These are phyloP conservation scores for Pteropus rufus DNA, from an alignment of 2,797 vertebrate species.

Conservation along the genomic window DNA sequence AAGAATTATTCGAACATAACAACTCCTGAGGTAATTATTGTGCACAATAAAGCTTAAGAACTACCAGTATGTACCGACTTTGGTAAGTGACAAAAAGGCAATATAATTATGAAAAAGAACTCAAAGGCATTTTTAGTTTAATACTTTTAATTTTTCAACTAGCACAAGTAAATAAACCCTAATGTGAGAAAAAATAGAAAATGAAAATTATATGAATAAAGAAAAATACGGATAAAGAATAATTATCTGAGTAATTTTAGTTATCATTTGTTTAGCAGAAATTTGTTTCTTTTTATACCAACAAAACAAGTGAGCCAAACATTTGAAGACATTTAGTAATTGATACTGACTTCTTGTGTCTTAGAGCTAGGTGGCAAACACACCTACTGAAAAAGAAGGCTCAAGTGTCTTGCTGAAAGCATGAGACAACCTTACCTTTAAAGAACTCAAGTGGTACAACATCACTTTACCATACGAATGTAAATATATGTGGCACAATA, in stretches of 20 bases:
- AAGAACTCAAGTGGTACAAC: background rate
- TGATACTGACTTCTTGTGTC: background rate
- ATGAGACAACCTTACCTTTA: background rate
- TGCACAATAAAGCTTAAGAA: conserved; percentile 4
- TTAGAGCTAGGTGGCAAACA: background rate
- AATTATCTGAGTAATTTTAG: background rate
- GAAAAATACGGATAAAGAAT: background rate
- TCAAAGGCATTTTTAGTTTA: background rate
- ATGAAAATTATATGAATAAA: background rate
- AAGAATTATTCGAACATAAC: background rate
- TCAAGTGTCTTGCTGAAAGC: background rate
- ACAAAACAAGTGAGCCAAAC: background rate
- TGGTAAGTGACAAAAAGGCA: background rate
- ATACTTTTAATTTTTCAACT: background rate
- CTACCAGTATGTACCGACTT: background rate
- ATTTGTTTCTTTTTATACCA: background rate
- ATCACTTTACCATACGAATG: background rate
- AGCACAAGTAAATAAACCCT: background rate
- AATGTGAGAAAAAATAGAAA: background rate
- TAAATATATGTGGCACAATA: background rate
- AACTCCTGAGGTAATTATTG: background rate
- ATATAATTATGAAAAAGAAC: background rate
- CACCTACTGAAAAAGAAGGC: background rate
- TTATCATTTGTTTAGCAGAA: background rate
- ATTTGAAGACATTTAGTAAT: background rate